Evolutionary conservation across 2,888 invertebrate species (phyloP).

Genomic region (Philereme transversata): DNA sequence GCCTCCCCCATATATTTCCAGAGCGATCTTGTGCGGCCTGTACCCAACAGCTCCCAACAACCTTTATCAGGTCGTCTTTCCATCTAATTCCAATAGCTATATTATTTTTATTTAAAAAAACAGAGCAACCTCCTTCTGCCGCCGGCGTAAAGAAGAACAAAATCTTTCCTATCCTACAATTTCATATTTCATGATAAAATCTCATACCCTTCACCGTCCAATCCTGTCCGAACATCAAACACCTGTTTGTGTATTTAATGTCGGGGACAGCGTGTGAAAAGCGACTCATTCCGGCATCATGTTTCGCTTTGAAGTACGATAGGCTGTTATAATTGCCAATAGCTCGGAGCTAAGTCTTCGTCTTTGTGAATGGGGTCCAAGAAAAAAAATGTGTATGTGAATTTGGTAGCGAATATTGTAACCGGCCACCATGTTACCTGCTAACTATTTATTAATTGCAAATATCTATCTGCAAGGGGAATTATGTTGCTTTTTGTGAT

Average conservation of each 20-base stretch:
- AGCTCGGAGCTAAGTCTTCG: constrained; percentile 64
- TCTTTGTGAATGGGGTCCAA: constrained; percentile 39
- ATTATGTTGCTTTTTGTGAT: no score
- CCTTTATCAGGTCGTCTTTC: no score
- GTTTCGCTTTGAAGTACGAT: constrained; percentile 69
- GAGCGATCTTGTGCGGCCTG: no score
- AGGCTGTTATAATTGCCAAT: constrained; percentile 76
- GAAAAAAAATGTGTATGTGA: constrained; percentile 17
- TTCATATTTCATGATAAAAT: constrained; percentile 25
- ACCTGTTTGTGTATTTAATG: constrained; percentile 45
- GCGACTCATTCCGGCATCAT: constrained; percentile 52
- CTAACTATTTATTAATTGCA: no score
- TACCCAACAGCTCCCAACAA: no score
- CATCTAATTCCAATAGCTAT: no score
- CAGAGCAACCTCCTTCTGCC: no score
- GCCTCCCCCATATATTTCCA: no score
- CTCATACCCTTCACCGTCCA: constrained; percentile 16
- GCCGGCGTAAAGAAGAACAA: not conserved
- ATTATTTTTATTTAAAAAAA: no score
- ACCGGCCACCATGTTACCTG: no score
- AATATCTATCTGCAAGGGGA: no score
- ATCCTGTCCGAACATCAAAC: constrained; percentile 30
- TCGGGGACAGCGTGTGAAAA: constrained; percentile 51
- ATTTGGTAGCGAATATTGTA: no score
- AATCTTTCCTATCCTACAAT: not conserved